These are phyloP conservation scores for Euglossa dilemma DNA, from an alignment of 1,140 invertebrate species.

Conservation along the genomic window DNA sequence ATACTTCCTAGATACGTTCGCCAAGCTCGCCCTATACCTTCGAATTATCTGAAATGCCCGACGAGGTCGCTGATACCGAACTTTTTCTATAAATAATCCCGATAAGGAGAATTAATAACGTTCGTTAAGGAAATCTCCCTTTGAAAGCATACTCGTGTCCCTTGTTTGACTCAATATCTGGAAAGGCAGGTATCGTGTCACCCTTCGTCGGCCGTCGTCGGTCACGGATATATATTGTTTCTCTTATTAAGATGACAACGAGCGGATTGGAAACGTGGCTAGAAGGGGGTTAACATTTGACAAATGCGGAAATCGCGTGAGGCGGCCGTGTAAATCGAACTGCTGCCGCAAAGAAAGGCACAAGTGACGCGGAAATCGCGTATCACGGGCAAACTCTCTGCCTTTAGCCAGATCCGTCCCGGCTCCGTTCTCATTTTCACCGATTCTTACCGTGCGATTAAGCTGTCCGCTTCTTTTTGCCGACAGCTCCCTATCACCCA, in stretches of 20 bases:
- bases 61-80: neutral
- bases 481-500: neutral
- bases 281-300: constrained; percentile 49
- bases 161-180: neutral
- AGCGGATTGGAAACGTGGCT: constrained; percentile 53
- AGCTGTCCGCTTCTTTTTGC: constrained; percentile 13
- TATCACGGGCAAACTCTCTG: constrained; percentile 57
- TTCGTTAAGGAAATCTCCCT: neutral
- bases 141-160: neutral
- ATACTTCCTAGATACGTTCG: too few relatives aligned
- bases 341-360: constrained; percentile 30
- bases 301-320: constrained; percentile 66
- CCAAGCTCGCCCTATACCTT: too few relatives aligned
- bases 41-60: neutral
- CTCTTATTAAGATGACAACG: constrained; percentile 65
- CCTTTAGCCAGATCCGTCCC: constrained; percentile 19
- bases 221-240: constrained; percentile 53
- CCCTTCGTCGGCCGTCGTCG: neutral
- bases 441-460: constrained; percentile 15
- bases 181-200: neutral
- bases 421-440: constrained; percentile 46
- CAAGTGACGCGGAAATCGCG: constrained; percentile 62
- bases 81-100: neutral
- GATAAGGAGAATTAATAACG: neutral
- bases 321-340: constrained; percentile 58